phyloP scores from a whole-genome alignment of 1,140 invertebrate genomes.

The Penaeus chinensis region DNA sequence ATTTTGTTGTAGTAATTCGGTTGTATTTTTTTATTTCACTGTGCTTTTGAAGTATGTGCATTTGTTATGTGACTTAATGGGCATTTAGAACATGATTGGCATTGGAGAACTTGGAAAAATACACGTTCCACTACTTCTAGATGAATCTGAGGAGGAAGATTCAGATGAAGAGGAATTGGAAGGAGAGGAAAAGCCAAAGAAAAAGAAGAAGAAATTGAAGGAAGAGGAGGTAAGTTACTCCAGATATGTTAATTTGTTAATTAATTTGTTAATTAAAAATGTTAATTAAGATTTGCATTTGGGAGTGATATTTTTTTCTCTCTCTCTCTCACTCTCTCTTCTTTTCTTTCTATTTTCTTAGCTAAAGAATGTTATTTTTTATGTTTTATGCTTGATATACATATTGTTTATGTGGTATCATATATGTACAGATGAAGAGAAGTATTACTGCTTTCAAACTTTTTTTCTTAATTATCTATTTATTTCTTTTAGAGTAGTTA shows the following conservation, averaged over 20 bases:
- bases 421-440: background rate
- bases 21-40: constrained; percentile 60
- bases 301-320: no score
- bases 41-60: no score
- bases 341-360: no score
- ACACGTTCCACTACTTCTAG: background rate
- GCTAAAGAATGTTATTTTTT: background rate
- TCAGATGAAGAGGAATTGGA: constrained; percentile 46
- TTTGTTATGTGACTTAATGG: no score
- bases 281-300: no score
- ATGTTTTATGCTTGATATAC: constrained; percentile 6
- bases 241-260: background rate
- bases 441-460: background rate
- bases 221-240: constrained; percentile 44
- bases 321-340: no score
- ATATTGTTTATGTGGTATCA: background rate
- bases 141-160: constrained; percentile 62
- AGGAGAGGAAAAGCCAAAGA: constrained; percentile 57
- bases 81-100: no score
- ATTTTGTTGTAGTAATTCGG: no score
- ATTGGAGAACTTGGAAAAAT: no score
- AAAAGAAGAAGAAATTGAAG: constrained; percentile 64
- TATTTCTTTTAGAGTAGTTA: background rate
- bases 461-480: constrained; percentile 1
- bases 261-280: no score